Conservation (phyloP, 64 coral and sea anemone species). For the Montipora foliosa region DNA sequence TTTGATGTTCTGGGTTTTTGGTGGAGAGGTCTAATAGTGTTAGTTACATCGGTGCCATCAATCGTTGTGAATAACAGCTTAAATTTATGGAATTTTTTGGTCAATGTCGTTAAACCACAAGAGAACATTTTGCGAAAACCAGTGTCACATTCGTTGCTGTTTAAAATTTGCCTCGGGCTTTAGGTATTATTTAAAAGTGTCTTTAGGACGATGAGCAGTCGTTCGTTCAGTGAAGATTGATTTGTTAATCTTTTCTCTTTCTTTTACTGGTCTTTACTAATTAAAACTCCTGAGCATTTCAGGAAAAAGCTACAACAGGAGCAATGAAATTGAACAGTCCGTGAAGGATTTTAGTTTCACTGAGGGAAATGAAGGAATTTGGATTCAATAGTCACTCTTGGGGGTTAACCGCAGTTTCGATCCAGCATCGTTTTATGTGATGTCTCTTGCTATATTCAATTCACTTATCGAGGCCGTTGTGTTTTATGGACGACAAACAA, state of each 20-base stretch:
- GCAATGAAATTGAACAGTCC: background rate
- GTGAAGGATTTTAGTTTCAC: background rate
- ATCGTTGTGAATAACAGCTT: background rate
- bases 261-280: background rate
- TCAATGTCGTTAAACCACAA: background rate
- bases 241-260: background rate
- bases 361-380: slow-evolving; percentile 9
- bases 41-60: background rate
- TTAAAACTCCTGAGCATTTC: background rate
- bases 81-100: background rate
- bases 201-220: background rate
- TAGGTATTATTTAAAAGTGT: too few relatives aligned
- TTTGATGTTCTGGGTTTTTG: background rate
- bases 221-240: background rate
- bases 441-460: background rate
- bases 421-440: background rate
- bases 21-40: background rate
- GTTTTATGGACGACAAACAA: slow-evolving; percentile 36
- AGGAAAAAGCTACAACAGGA: background rate
- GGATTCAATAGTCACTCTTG: background rate
- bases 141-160: background rate
- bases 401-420: slow-evolving; percentile 2
- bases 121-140: background rate
- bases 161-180: too few relatives aligned
- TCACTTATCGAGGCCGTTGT: background rate